Evolutionary conservation across 2,888 invertebrate genomes (phyloP).

Genomic region (Agonopterix arenella): DNA sequence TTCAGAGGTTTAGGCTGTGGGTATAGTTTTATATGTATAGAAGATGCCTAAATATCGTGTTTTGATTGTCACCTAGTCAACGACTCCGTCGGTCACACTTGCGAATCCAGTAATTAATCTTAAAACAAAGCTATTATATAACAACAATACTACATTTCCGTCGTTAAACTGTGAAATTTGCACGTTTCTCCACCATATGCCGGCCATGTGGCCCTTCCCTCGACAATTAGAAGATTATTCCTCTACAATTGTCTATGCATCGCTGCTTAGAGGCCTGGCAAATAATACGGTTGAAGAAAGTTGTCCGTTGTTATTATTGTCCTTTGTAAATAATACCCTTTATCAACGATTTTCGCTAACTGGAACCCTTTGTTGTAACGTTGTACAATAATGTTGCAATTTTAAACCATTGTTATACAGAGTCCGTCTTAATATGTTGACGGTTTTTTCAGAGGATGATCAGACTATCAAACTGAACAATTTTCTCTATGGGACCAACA

Average conservation of each 20-base stretch:
- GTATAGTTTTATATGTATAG: too few species aligned
- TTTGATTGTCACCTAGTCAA: too few species aligned
- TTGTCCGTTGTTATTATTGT: conserved; percentile 14
- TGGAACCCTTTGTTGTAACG: not conserved
- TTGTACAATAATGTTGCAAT: too few species aligned
- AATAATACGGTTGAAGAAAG: conserved; percentile 30
- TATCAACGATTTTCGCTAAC: not conserved
- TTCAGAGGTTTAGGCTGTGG: too few species aligned
- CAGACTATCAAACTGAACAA: too few species aligned
- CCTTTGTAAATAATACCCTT: conserved; percentile 1
- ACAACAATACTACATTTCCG: conserved; percentile 31
- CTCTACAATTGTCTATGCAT: conserved; percentile 35
- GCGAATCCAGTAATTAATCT: conserved; percentile 7
- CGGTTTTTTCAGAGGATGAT: too few species aligned
- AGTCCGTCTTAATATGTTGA: too few species aligned
- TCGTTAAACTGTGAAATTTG: conserved; percentile 29
- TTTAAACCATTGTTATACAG: too few species aligned
- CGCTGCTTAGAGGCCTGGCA: conserved; percentile 21
- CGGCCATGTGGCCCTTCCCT: conserved; percentile 45
- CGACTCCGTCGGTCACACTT: not conserved
- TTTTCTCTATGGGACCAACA: too few species aligned
- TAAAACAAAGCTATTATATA: conserved; percentile 5
- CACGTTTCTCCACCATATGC: conserved; percentile 46
- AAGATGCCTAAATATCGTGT: too few species aligned
- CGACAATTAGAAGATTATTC: conserved; percentile 20